These are phyloP conservation scores for Lasioglossum figueresi DNA, from an alignment of 2,888 invertebrate genomes.

Conservation along the genomic window DNA sequence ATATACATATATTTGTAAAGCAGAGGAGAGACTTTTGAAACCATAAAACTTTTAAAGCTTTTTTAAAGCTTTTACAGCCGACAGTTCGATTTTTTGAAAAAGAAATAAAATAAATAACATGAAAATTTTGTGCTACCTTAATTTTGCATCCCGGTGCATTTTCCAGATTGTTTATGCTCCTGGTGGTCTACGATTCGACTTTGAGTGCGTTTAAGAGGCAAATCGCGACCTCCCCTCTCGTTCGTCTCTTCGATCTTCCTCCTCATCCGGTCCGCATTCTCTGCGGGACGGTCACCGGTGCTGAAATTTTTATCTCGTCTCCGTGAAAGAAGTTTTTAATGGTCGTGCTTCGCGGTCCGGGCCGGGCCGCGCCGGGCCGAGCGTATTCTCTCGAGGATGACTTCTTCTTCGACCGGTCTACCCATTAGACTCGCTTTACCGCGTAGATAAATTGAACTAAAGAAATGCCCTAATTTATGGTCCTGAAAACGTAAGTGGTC, in stretches of 20 bases:
- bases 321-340: slow-evolving; percentile 24
- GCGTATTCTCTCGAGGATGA: background rate
- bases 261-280: slow-evolving; percentile 41
- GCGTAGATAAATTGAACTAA: slow-evolving; percentile 54
- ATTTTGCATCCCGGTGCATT: background rate
- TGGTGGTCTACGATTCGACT: background rate
- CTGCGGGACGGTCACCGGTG: slow-evolving; percentile 15
- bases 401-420: slow-evolving; percentile 34
- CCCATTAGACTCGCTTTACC: slow-evolving; percentile 58
- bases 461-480: slow-evolving; percentile 55
- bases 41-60: too few species aligned
- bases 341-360: slow-evolving; percentile 32
- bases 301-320: slow-evolving; percentile 44
- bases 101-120: too few species aligned
- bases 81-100: too few species aligned
- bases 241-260: slow-evolving; percentile 57
- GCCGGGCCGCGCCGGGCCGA: background rate
- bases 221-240: background rate
- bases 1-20: too few species aligned
- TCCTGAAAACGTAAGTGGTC: slow-evolving; percentile 49
- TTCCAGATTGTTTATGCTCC: slow-evolving; percentile 55
- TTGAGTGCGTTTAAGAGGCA: background rate
- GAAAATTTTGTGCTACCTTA: background rate
- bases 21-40: too few species aligned
- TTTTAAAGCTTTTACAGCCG: too few species aligned